A percentile compares a stretch with the other conserved stretches of the same genome.
Conservation (phyloP, 2,888 invertebrate genomes). For the Argyra leucocephala region DNA sequence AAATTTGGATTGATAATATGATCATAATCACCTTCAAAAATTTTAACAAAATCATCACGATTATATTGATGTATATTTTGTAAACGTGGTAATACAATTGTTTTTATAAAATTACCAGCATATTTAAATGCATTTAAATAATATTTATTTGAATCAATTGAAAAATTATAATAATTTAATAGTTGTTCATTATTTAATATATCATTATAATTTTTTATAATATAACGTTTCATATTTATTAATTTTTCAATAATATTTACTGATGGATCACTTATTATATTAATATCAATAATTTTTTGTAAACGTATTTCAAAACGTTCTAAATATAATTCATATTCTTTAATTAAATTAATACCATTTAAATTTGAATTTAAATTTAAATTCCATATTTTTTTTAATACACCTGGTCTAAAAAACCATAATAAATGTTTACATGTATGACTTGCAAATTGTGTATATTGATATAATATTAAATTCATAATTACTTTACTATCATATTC, state of each 20-base stretch:
- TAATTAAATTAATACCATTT: background rate
- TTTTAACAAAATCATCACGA: background rate
- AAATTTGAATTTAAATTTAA: background rate
- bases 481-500: constrained; percentile 5
- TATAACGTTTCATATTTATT: constrained; percentile 1
- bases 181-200: background rate
- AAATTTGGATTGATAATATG: background rate
- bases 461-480: background rate
- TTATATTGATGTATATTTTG: background rate
- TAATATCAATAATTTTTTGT: background rate
- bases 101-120: constrained; percentile 1
- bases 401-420: background rate
- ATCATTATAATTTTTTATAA: constrained; percentile 1
- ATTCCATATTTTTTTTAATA: background rate
- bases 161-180: background rate
- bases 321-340: background rate
- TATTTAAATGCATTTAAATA: background rate
- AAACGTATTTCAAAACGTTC: constrained; percentile 4
- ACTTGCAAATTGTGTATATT: background rate
- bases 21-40: constrained; percentile 1
- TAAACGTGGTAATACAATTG: background rate
- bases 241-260: background rate
- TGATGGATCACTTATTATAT: background rate
- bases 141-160: background rate
- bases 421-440: background rate